These are phyloP conservation scores for Metopolophium dirhodum DNA, from an alignment of 1,140 invertebrate species.

Conservation along the genomic window DNA sequence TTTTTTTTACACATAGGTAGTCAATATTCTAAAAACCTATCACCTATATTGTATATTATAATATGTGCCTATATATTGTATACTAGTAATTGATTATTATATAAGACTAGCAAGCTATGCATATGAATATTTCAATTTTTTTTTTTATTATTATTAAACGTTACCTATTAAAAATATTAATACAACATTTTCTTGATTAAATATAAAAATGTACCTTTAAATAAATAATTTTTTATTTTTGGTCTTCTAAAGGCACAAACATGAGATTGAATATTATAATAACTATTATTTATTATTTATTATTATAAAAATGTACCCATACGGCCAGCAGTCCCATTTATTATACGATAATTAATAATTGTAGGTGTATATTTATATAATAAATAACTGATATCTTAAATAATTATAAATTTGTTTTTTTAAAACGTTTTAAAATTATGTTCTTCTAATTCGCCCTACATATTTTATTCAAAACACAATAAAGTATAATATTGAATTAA, in stretches of 20 bases:
- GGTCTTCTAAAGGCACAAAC: too few relatives aligned
- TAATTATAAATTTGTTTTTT: too few relatives aligned
- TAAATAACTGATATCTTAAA: neutral
- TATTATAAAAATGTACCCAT: neutral
- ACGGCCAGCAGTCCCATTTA: neutral
- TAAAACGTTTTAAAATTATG: neutral
- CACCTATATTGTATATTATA: neutral
- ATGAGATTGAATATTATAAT: too few relatives aligned
- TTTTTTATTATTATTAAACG: too few relatives aligned
- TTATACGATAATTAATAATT: neutral
- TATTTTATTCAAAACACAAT: neutral
- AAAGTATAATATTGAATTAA: neutral
- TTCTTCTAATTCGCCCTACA: neutral
- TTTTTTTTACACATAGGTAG: neutral
- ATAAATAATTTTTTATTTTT: too few relatives aligned
- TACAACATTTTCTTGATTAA: too few relatives aligned
- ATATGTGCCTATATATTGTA: neutral
- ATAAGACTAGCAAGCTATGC: too few relatives aligned
- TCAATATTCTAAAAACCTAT: neutral
- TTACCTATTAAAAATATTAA: too few relatives aligned
- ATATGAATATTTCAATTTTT: too few relatives aligned
- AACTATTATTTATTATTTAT: too few relatives aligned
- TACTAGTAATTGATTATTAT: too few relatives aligned
- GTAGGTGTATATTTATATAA: neutral
- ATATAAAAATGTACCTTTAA: too few relatives aligned